These are phyloP conservation scores for Phoeniculus purpureus DNA, from an alignment of 2,797 vertebrate genomes.

Conservation along the genomic window DNA sequence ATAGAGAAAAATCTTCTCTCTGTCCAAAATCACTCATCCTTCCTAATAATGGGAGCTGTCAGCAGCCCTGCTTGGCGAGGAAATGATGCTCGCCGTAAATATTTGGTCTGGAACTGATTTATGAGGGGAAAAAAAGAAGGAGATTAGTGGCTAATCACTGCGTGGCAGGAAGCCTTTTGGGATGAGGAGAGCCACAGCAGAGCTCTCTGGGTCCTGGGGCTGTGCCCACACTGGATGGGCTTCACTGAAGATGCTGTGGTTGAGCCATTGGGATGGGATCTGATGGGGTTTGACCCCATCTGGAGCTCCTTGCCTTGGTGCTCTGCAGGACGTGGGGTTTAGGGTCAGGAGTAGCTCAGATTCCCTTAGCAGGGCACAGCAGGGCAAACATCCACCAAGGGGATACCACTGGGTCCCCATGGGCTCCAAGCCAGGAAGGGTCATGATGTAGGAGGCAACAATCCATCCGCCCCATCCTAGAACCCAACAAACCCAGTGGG, in stretches of 20 bases:
- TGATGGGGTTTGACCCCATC: fast-evolving
- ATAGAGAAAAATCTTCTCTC: constrained; percentile 46
- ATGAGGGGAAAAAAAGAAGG: constrained; percentile 74
- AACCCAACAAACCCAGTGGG: not conserved
- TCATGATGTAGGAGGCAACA: not conserved
- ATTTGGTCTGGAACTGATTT: constrained; percentile 84
- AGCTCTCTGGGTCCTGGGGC: not conserved
- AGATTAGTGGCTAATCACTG: constrained; percentile 76
- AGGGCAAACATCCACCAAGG: fast-evolving
- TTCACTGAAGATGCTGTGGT: fast-evolving
- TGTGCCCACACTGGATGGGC: not conserved
- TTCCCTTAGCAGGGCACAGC: not conserved
- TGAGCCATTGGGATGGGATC: not conserved
- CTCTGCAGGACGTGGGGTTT: not conserved
- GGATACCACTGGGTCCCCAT: fast-evolving
- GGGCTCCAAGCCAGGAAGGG: not conserved
- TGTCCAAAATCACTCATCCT: constrained; percentile 80
- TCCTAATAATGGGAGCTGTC: constrained; percentile 81
- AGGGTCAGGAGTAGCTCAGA: not conserved
- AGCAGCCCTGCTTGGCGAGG: constrained; percentile 70
- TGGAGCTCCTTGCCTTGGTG: not conserved
- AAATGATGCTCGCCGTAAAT: constrained; percentile 81
- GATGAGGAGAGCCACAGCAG: not conserved
- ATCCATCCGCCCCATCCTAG: fast-evolving
- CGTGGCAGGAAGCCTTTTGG: constrained; percentile 52